A percentile compares a stretch with the other conserved stretches of the same genome.
Conservation (phyloP, 2,888 invertebrate species). For the Ornithoptera priamus region DNA sequence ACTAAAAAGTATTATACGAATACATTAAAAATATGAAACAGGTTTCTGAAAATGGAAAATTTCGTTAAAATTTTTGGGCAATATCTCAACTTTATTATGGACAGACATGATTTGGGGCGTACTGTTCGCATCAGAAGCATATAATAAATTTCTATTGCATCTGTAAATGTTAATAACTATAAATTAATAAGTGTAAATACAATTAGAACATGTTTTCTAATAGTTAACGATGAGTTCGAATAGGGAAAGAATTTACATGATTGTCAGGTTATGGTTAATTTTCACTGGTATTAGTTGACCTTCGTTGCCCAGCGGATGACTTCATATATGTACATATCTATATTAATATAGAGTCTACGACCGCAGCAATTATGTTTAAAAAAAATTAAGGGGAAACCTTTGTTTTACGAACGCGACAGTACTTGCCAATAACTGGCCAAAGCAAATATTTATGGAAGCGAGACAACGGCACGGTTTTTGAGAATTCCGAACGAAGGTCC, state of each 20-base stretch:
- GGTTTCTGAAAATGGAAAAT: constrained; percentile 30
- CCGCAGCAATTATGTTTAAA: neutral
- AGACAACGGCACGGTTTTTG: constrained; percentile 75
- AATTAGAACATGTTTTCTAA: neutral
- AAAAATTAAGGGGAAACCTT: neutral
- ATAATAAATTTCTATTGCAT: neutral
- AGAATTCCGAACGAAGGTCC: constrained; percentile 74
- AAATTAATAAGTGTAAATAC: neutral
- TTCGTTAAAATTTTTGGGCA: constrained; percentile 36
- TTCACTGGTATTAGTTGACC: no score
- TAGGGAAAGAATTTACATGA: neutral
- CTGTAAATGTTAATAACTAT: neutral
- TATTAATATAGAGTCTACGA: neutral
- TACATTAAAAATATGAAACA: constrained; percentile 10
- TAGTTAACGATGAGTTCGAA: neutral
- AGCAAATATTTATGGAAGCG: constrained; percentile 69
- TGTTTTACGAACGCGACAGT: constrained; percentile 42
- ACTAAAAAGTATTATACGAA: constrained; percentile 9
- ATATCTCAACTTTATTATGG: constrained; percentile 39
- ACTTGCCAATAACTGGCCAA: constrained; percentile 73
- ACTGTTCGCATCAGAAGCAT: constrained; percentile 35
- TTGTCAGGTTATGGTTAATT: neutral
- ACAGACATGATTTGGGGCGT: constrained; percentile 43
- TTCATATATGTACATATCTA: no score
- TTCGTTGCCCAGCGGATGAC: no score